Evolutionary conservation across 2,888 invertebrate species (phyloP).

Genomic region (Clivina fossor): DNA sequence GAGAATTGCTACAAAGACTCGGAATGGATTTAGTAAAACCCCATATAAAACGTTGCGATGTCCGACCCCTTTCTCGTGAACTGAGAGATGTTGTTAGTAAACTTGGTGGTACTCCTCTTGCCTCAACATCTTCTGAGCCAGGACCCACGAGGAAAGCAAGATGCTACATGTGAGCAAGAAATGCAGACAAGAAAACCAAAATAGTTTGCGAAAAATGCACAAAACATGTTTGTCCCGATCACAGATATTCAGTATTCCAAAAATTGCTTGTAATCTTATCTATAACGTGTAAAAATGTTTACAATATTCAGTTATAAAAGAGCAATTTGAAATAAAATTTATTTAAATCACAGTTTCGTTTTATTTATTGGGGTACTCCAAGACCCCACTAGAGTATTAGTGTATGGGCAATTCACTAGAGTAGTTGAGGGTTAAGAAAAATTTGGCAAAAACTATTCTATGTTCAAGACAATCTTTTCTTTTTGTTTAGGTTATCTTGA

Average conservation of each 20-base stretch:
- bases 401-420: too few species aligned
- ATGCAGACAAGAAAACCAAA: constrained; percentile 10
- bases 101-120: constrained; percentile 12
- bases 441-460: too few species aligned
- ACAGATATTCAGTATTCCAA: background rate
- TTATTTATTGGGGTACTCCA: too few species aligned
- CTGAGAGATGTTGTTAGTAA: constrained; percentile 10
- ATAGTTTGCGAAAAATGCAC: background rate
- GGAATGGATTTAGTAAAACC: constrained; percentile 7
- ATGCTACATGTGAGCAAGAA: constrained; percentile 10
- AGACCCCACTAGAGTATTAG: too few species aligned
- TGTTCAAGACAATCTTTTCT: too few species aligned
- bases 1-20: constrained; percentile 9
- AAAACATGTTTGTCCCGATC: background rate
- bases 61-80: constrained; percentile 13
- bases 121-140: constrained; percentile 3
- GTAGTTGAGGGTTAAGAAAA: too few species aligned
- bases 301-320: too few species aligned
- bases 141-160: background rate
- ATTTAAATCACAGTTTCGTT: too few species aligned
- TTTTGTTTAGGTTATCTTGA: too few species aligned
- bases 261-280: too few species aligned
- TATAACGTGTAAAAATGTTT: too few species aligned
- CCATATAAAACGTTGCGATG: constrained; percentile 14
- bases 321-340: too few species aligned